These are phyloP conservation scores for Falco novaeseelandiae DNA, from an alignment of 2,797 vertebrate species.

Conservation along the genomic window DNA sequence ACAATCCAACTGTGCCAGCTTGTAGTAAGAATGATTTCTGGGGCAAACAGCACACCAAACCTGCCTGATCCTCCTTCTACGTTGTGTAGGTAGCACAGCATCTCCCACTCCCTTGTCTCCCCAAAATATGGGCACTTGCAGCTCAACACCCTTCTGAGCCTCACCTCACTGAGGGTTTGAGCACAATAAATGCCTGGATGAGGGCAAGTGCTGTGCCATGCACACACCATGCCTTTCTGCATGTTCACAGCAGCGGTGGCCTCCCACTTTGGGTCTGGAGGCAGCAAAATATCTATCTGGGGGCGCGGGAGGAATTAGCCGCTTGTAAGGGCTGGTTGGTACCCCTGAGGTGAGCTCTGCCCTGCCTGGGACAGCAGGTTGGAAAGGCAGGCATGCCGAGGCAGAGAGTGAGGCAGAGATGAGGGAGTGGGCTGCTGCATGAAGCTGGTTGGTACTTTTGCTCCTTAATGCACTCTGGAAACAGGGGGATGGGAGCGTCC, in stretches of 20 bases:
- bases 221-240: neutral
- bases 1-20: neutral
- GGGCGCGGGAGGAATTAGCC: neutral
- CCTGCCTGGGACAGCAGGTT: neutral
- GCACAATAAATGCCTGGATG: accelerated
- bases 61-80: neutral
- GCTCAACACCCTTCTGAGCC: neutral
- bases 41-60: neutral
- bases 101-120: neutral
- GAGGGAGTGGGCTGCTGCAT: neutral
- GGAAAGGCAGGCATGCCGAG: neutral
- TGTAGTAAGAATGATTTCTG: neutral
- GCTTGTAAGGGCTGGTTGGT: neutral
- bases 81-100: neutral
- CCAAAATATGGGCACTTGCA: neutral
- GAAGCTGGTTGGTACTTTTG: neutral
- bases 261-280: accelerated
- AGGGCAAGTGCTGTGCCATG: accelerated
- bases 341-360: neutral
- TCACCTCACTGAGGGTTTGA: accelerated
- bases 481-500: neutral
- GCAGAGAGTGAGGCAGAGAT: neutral
- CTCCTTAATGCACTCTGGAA: neutral
- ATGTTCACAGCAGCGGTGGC: accelerated
- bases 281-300: neutral